Base-by-base conservation (phyloP, 2,113 vertebrate species). In the Actenoides lindsayi region DNA sequence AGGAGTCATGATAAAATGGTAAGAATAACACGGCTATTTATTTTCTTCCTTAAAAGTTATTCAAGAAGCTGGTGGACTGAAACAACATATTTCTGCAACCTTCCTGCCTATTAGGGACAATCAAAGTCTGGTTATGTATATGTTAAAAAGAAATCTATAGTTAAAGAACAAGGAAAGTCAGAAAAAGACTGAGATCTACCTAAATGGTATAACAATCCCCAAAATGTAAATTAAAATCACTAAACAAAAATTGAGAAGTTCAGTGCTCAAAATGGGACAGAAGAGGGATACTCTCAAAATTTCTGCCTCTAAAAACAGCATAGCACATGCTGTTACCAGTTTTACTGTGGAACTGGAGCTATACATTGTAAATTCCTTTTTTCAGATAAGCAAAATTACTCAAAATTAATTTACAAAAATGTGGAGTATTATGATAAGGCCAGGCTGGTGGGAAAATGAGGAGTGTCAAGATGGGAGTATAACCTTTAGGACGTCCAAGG, bases 311-410 rank as follows among this genome's bases (percentile, higher is more conserved):
- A 67, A 82, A 93, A 87, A 81, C 46, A 77, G 53, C 21, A 81
- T 41, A 2, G 1, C 17, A 44, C 3, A 35, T 54, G 21, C 42
- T 81, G 23, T 69, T 74, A 87, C 73, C 4, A 50, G 48, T 91
- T 65, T 81, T 59, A 75, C 21, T 48, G 8, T 42, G 19, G 19
- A 93, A 89, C 12, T 64, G 31, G 18, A 87, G 37, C 46, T 56
- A 50, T 1, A 7, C 15, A 39, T 42, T 73, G 39, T 18, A 80
- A 90, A 70, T 83, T 76, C 0, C 11, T 46, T 87, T 93, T 92
- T 82, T 65, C 74, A 76, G 39, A 90, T 53, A 63, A 87, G 65
- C 18, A 94, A 94, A 95, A 83, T 41, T 82, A 73, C 70, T 51
- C 7, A 46, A 79, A 86, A 90, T 44, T 74, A 73, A 53, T 90